Conservation (phyloP, 1,140 invertebrate species). For the Spodoptera litura region DNA sequence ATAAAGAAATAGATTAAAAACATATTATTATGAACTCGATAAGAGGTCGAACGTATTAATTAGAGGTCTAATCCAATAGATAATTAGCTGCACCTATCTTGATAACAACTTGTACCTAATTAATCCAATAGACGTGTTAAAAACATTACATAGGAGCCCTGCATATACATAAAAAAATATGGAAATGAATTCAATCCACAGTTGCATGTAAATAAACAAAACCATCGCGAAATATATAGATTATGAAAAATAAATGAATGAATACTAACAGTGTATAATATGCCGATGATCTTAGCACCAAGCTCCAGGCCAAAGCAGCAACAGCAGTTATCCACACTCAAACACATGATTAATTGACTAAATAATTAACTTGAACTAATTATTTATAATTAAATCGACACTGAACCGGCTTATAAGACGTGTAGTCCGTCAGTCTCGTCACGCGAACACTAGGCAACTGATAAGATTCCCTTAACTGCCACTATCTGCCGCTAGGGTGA, state of each 20-base stretch:
- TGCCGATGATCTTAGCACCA: constrained; percentile 65
- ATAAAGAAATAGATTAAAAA: too few relatives aligned
- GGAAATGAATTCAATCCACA: too few relatives aligned
- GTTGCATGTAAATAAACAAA: background rate
- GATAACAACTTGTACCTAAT: too few relatives aligned
- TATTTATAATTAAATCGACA: constrained; percentile 10
- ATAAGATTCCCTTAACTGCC: constrained; percentile 22
- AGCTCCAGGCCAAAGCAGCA: constrained; percentile 66
- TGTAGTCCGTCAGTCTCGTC: background rate
- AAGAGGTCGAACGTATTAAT: too few relatives aligned
- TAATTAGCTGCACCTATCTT: too few relatives aligned
- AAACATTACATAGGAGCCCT: too few relatives aligned
- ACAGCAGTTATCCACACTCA: constrained; percentile 64
- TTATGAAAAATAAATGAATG: background rate
- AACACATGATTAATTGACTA: constrained; percentile 63
- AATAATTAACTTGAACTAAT: constrained; percentile 4
- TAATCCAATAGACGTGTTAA: too few relatives aligned
- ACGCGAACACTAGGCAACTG: constrained; percentile 9
- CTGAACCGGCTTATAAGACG: background rate
- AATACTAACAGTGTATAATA: constrained; percentile 67
- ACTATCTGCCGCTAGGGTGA: constrained; percentile 19
- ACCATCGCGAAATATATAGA: background rate
- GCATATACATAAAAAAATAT: too few relatives aligned
- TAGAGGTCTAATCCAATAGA: too few relatives aligned
- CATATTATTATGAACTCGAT: too few relatives aligned